Percentiles rank a stretch among this genome's conserved stretches.
phyloP scores from a whole-genome alignment of 2,113 vertebrate species.

The Epinephelus fuscoguttatus region DNA sequence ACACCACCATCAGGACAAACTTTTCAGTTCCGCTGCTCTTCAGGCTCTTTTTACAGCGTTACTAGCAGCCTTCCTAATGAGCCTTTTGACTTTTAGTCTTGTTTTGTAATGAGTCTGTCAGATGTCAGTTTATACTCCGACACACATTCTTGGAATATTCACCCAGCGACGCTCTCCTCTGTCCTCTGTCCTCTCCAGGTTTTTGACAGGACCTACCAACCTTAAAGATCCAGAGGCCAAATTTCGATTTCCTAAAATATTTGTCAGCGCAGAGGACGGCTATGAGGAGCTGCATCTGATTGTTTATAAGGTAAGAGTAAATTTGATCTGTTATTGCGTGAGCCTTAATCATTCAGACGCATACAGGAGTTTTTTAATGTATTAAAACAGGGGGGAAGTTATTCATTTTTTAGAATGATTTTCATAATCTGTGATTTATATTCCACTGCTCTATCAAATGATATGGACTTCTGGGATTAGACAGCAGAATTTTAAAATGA shows the following conservation, averaged over 20 bases:
- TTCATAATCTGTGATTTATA: conserved; percentile 66
- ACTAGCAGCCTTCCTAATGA: not conserved
- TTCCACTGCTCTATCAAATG: conserved; percentile 35
- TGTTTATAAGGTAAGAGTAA: conserved; percentile 93
- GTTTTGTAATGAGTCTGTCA: not conserved
- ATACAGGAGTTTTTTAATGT: conserved; percentile 1
- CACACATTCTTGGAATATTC: not conserved
- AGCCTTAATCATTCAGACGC: not conserved
- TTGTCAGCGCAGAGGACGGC: conserved; percentile 91
- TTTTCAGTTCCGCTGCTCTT: too few species aligned
- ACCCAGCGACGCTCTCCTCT: not conserved
- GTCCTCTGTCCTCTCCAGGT: conserved; percentile 84
- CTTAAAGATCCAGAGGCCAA: conserved; percentile 96
- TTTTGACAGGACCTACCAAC: conserved; percentile 96
- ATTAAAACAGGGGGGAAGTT: conserved; percentile 23
- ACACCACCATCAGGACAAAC: not conserved
- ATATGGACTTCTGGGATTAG: conserved; percentile 69
- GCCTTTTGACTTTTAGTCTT: not conserved
- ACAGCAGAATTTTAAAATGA: conserved; percentile 63
- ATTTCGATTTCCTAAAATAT: conserved; percentile 97
- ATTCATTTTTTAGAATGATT: conserved; percentile 40
- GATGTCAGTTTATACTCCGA: not conserved
- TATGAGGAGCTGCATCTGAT: conserved; percentile 97
- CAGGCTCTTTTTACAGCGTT: not conserved
- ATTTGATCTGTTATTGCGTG: not conserved